Conservation (phyloP, 2,888 invertebrate species). For the Cephus sareptanus region DNA sequence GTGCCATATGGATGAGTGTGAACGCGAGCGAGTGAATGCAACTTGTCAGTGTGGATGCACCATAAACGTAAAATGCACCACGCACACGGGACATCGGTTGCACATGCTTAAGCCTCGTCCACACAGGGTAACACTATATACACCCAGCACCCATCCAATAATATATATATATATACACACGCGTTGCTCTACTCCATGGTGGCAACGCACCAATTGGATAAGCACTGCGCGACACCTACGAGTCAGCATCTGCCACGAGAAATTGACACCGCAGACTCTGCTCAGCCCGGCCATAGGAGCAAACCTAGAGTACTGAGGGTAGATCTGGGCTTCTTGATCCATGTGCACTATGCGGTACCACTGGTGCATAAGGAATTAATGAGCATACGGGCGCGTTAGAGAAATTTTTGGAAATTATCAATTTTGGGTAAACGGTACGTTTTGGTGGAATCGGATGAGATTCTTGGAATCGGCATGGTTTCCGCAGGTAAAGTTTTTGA, state of each 20-base stretch:
- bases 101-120: too few species aligned
- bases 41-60: background rate
- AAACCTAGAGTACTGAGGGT: background rate
- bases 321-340: background rate
- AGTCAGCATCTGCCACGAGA: background rate
- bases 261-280: too few species aligned
- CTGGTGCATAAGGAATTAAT: too few species aligned
- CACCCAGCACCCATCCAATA: background rate
- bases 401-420: too few species aligned
- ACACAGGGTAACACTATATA: too few species aligned
- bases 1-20: background rate
- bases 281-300: background rate
- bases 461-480: too few species aligned
- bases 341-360: background rate
- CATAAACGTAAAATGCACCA: too few species aligned
- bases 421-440: too few species aligned
- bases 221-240: slow-evolving; percentile 4
- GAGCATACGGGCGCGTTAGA: too few species aligned
- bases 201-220: background rate
- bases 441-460: too few species aligned
- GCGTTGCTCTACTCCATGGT: background rate
- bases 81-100: too few species aligned
- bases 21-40: background rate
- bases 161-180: background rate
- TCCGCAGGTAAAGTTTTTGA: too few species aligned